Evolutionary conservation across 1,140 invertebrate genomes (phyloP).

Genomic region (Mamestra configurata): DNA sequence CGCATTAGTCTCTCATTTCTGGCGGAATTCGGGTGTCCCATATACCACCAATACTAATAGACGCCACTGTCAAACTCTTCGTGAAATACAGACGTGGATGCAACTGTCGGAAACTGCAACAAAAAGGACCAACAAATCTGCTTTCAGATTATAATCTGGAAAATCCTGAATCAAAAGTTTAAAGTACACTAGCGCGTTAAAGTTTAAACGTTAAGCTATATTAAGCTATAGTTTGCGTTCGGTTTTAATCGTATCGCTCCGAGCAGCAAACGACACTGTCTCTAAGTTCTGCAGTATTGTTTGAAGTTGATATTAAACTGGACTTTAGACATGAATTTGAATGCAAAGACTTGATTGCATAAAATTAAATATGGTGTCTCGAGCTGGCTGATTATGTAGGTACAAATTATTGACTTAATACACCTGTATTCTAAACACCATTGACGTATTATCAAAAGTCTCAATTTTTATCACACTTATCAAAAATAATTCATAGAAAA

Average conservation of each 20-base stretch:
- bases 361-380: neutral
- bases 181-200: neutral
- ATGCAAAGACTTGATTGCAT: neutral
- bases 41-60: no score
- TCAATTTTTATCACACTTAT: no score
- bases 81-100: no score
- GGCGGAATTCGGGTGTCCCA: no score
- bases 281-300: constrained; percentile 11
- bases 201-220: constrained; percentile 15
- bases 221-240: constrained; percentile 10
- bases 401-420: no score
- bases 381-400: no score
- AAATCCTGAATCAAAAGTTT: neutral
- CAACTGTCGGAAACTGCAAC: neutral
- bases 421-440: no score
- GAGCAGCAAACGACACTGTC: constrained; percentile 14
- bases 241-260: constrained; percentile 26
- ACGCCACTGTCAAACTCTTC: no score
- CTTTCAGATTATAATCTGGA: neutral
- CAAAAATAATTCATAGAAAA: no score
- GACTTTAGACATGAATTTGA: constrained; percentile 7
- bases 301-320: constrained; percentile 31
- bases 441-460: no score
- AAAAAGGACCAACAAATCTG: neutral
- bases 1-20: no score